Conservation (phyloP, 2,113 vertebrate genomes). For the Coregonus clupeaformis region DNA sequence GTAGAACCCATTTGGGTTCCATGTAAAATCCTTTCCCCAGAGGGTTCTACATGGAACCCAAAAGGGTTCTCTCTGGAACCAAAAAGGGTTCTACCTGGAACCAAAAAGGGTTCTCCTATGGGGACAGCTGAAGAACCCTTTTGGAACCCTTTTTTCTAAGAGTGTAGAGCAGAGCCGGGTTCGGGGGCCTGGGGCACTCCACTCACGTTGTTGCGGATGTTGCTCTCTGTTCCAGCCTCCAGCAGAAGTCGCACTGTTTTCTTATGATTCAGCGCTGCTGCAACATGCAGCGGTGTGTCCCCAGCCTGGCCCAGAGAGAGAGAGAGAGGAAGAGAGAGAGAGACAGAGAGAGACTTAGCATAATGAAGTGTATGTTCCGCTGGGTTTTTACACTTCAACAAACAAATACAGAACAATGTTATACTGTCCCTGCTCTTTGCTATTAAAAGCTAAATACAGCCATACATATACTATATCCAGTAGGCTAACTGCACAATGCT, state of each 20-base stretch:
- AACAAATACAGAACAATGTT: slow-evolving; percentile 1
- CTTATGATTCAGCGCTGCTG: slow-evolving; percentile 92
- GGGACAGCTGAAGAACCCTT: slow-evolving; percentile 43
- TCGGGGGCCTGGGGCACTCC: slow-evolving; percentile 2
- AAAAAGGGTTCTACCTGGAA: no score
- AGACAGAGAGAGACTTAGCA: not conserved
- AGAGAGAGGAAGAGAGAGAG: not conserved
- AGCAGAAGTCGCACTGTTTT: slow-evolving; percentile 89
- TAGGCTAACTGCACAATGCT: not conserved
- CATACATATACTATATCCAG: not conserved
- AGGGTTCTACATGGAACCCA: no score
- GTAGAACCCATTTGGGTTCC: no score
- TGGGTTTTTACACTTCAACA: not conserved
- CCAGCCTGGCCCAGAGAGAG: slow-evolving; percentile 74
- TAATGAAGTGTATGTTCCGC: not conserved
- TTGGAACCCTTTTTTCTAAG: slow-evolving; percentile 84
- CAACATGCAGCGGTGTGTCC: slow-evolving; percentile 89
- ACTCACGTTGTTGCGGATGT: slow-evolving; percentile 85
- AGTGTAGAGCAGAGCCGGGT: slow-evolving; percentile 88
- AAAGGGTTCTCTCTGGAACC: no score
- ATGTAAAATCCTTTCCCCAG: no score
- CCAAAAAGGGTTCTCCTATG: no score
- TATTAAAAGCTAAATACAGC: not conserved
- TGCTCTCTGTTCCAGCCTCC: slow-evolving; percentile 88
- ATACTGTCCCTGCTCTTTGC: not conserved